A percentile compares a stretch with the other conserved stretches of the same genome.
phyloP scores from a whole-genome alignment of 1,140 invertebrate species.

The Colletes gigas region DNA sequence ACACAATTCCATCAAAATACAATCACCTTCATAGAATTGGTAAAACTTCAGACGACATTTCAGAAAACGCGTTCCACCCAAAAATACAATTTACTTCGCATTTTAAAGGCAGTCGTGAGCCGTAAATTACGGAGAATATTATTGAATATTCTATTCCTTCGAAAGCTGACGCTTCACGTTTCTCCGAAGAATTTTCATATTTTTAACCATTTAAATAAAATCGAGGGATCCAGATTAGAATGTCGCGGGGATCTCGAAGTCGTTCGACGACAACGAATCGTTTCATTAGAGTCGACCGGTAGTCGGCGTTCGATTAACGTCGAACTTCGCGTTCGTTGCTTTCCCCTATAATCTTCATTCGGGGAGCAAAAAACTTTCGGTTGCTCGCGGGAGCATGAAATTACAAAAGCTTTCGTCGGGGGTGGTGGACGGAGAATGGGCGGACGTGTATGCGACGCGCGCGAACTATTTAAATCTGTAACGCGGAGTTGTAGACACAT shows the following conservation, averaged over 20 bases:
- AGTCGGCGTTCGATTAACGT: conserved; percentile 34
- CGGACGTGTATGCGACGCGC: conserved; percentile 36
- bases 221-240: neutral
- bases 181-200: too few species aligned
- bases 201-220: too few species aligned
- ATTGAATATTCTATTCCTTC: too few species aligned
- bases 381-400: conserved; percentile 36
- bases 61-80: too few species aligned
- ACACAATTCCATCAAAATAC: too few species aligned
- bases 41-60: too few species aligned
- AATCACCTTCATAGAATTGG: too few species aligned
- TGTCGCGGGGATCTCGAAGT: neutral
- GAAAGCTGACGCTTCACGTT: too few species aligned
- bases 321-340: conserved; percentile 11
- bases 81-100: too few species aligned
- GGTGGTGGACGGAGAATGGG: neutral
- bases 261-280: neutral
- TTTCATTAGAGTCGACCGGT: conserved; percentile 18
- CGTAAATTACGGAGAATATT: too few species aligned
- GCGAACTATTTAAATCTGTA: conserved; percentile 66
- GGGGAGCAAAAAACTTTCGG: neutral
- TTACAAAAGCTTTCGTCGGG: conserved; percentile 39
- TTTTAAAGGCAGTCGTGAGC: too few species aligned
- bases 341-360: conserved; percentile 16
- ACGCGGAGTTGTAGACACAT: conserved; percentile 56